These are phyloP conservation scores for Ifrita kowaldi DNA, from an alignment of 2,113 vertebrate genomes.

Conservation along the genomic window DNA sequence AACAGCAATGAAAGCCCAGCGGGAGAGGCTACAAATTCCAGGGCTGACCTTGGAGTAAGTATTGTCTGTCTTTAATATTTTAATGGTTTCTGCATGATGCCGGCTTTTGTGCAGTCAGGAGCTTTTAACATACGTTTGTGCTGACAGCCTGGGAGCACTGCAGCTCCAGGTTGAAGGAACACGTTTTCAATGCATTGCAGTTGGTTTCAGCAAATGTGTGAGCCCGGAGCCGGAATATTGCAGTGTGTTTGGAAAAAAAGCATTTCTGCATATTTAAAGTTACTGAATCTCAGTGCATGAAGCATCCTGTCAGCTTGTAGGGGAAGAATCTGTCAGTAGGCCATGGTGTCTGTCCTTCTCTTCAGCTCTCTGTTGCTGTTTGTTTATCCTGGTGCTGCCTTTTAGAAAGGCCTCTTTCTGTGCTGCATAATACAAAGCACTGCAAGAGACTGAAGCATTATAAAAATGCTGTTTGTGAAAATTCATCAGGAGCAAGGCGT, in stretches of 20 bases:
- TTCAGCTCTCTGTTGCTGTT: conserved; percentile 59
- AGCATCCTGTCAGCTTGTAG: conserved; percentile 68
- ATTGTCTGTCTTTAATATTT: conserved; percentile 84
- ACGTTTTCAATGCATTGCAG: conserved; percentile 74
- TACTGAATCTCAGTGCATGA: conserved; percentile 60
- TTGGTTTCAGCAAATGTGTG: conserved; percentile 64
- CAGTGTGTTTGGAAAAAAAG: conserved; percentile 51
- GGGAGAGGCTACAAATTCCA: conserved; percentile 97
- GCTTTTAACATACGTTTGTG: conserved; percentile 68
- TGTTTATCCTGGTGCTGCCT: conserved; percentile 70
- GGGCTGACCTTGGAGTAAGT: conserved; percentile 99
- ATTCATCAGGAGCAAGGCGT: conserved; percentile 18
- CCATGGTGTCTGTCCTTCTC: conserved; percentile 70
- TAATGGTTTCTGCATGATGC: conserved; percentile 78
- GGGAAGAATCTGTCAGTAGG: conserved; percentile 68
- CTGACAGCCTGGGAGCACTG: conserved; percentile 70
- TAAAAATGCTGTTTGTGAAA: conserved; percentile 56
- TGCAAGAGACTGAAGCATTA: conserved; percentile 40
- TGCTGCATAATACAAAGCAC: conserved; percentile 66
- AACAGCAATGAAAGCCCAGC: conserved; percentile 98
- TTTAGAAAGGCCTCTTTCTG: conserved; percentile 76
- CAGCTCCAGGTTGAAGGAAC: conserved; percentile 79
- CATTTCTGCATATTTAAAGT: conserved; percentile 69
- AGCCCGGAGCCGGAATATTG: conserved; percentile 63
- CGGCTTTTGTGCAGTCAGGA: conserved; percentile 62